A percentile compares a stretch with the other conserved stretches of the same genome.
These are phyloP conservation scores for Plotosus lineatus DNA, from an alignment of 2,113 vertebrate genomes.

Conservation along the genomic window DNA sequence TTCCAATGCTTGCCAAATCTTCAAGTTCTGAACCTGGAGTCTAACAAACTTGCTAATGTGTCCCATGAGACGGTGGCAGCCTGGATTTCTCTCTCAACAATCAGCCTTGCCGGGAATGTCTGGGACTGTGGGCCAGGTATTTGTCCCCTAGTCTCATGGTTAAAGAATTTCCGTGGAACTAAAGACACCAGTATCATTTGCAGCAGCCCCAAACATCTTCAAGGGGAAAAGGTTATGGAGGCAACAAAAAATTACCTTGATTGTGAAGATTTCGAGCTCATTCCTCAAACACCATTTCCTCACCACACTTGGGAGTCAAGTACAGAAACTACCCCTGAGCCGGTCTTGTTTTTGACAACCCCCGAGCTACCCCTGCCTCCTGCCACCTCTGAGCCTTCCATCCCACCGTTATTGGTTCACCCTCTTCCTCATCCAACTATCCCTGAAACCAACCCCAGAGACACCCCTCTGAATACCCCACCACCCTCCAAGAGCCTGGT, in stretches of 20 bases:
- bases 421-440: slow-evolving; percentile 81
- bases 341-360: slow-evolving; percentile 79
- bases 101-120: slow-evolving; percentile 93
- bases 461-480: slow-evolving; percentile 64
- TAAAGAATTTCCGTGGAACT: slow-evolving; percentile 93
- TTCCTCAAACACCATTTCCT: slow-evolving; percentile 68
- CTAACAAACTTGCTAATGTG: slow-evolving; percentile 96
- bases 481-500: slow-evolving; percentile 64
- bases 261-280: slow-evolving; percentile 80
- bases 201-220: slow-evolving; percentile 92
- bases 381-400: slow-evolving; percentile 65
- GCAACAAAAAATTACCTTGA: slow-evolving; percentile 87
- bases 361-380: slow-evolving; percentile 63
- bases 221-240: slow-evolving; percentile 94
- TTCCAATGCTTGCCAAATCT: slow-evolving; percentile 96
- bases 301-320: slow-evolving; percentile 63
- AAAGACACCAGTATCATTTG: slow-evolving; percentile 99
- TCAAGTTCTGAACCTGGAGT: slow-evolving; percentile 95
- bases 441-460: slow-evolving; percentile 70
- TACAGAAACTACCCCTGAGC: slow-evolving; percentile 65
- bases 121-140: slow-evolving; percentile 95
- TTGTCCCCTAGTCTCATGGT: slow-evolving; percentile 91
- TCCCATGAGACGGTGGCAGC: slow-evolving; percentile 92
- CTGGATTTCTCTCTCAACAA: slow-evolving; percentile 94
- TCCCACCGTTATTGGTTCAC: slow-evolving; percentile 77